Base-by-base conservation (phyloP, 2,888 invertebrate species). In the Platerodrilus igneus region DNA sequence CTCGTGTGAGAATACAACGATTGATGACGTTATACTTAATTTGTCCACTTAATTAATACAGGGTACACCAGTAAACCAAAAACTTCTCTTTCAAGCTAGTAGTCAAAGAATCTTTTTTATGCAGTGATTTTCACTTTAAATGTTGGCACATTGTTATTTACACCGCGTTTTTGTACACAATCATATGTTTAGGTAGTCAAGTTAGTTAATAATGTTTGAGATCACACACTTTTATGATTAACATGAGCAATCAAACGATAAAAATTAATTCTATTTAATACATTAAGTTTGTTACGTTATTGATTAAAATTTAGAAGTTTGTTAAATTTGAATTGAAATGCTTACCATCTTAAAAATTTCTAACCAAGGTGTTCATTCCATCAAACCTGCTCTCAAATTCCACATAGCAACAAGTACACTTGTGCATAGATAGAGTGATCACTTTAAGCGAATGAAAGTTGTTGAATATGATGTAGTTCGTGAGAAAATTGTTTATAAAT, bases 91-190 rank as follows among this genome's bases (percentile, higher is more conserved):
- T 23, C 26, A 29, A 22, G 21, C 37, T 9, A 14, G 21, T 17
- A 14, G 10, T 14, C 32, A 25, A 26, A 8, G 22, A 21, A 35
- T 27, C 32, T 38, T 38, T 28, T 25, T 21, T 34, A 47, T 34
- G 40, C 36, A 36, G 37, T 48, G 49, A 41, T 42, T 45, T 48
- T 57, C 55, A 55, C 53, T 55, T 60, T 61, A 48, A 53, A 57
- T 61, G 57, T 60, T 53, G 57, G 62, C 60, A 62, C 61, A 48
- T 62, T 62, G 62, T 62, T 62, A 62, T 62, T 54, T 53, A 60
- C 60, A 60, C 61, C 44, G 50, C 45, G 53, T 57, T 55, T 52
- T 31, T 44, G 30, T 43, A 14, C 10, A 7, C n/a, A n/a, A n/a
- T n/a, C n/a, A n/a, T n/a, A n/a, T n/a, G n/a, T n/a, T n/a, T n/a